Evolutionary conservation across 2,113 vertebrate genomes (phyloP), one percentile per base, ranked within the genome.

Genomic region (Aspiorhynchus laticeps): DNA sequence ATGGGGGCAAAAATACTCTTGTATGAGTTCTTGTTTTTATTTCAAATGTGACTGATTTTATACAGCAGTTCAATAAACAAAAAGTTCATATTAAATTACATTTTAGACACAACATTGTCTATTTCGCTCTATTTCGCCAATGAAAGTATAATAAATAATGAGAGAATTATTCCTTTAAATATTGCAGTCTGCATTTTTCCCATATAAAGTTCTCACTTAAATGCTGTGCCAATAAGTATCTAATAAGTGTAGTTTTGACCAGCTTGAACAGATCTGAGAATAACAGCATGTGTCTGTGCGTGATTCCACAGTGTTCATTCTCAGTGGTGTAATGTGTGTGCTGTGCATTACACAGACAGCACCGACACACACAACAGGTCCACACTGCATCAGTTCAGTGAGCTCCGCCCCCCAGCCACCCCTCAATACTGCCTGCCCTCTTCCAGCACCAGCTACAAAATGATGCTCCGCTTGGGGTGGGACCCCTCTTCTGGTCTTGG

Each of bases 371-470:
- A 96, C 76, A 65, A 90, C 21, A 94, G 94, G 26, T 96, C 95
- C 84, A 96, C 93, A 0, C 86, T 94, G 41, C 93, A 95, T 89
- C 93, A 94, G 91, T 95, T 96, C 89, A 94, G 89, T 88, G 88
- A 92, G 38, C 91, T 75, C 5, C 94, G 84, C 1, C 91, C 93
- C 4, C 90, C 91, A 0, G 88, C 93, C 0, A 65, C 89, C 0
- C 96, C 95, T 2, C 91, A 94, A 80, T 96, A 96, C 92, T 95
- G 95, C 83, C 94, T 96, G 17, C 93, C 96, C 10, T 88, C 95
- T 14, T 92, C 91, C 88, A 94, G 92, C 90, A 91, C 88, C 61
- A 88, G 93, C 65, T 96, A 94, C 79, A 94, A 86, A 81, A 93
- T 95, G 90, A 94, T 96, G 94, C 65, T 96, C 1, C 93, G 93